A percentile compares a stretch with the other conserved stretches of the same genome.
phyloP scores from a whole-genome alignment of 2,113 vertebrate species.

The Pteronura brasiliensis region DNA sequence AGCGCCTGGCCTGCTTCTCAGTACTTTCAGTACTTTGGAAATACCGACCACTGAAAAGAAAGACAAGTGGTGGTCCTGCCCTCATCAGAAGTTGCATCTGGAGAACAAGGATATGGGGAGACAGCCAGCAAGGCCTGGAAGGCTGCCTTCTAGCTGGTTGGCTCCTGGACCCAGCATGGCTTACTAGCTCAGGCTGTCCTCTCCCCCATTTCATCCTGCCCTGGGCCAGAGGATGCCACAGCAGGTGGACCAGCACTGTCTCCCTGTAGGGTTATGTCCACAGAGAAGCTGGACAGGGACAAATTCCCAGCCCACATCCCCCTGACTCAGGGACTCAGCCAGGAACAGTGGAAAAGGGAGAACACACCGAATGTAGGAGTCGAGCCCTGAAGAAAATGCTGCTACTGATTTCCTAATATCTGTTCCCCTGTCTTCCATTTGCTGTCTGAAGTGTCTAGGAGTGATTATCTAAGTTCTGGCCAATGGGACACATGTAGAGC shows the following conservation, averaged over 20 bases:
- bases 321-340: not conserved
- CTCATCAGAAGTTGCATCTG: not conserved
- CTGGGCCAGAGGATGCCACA: not conserved
- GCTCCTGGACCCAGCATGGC: not conserved
- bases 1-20: not conserved
- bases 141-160: not conserved
- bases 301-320: not conserved
- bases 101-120: not conserved
- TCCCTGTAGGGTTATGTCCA: not conserved
- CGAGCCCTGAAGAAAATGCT: not conserved
- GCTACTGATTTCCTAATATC: not conserved
- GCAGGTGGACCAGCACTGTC: not conserved
- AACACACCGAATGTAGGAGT: not conserved
- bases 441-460: not conserved
- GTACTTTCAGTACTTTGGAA: not conserved
- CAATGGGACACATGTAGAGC: not conserved
- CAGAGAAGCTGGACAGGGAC: not conserved
- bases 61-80: too few relatives aligned
- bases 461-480: not conserved
- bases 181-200: not conserved
- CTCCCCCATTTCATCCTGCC: too few relatives aligned
- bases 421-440: not conserved
- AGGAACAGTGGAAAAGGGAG: not conserved
- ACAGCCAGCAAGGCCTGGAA: not conserved
- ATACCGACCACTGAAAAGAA: not conserved